Conservation (phyloP, 2,113 vertebrate genomes). For the Apteryx mantelli region DNA sequence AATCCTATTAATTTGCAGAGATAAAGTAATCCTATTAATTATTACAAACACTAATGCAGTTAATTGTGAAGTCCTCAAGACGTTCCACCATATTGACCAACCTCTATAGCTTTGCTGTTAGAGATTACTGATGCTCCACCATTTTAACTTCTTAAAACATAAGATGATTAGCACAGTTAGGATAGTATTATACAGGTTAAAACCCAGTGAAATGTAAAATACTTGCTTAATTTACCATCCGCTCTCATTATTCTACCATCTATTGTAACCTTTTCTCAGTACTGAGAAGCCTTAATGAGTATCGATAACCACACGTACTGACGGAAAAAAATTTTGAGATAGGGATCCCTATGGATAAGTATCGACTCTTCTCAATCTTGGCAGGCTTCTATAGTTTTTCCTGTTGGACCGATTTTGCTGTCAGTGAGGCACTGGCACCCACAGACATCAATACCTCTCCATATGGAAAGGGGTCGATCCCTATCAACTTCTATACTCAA, state of each 20-base stretch:
- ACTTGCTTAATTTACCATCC: not conserved
- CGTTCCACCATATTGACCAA: slow-evolving; percentile 10
- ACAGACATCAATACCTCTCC: too few relatives aligned
- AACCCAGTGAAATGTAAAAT: not conserved
- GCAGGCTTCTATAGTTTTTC: too few relatives aligned
- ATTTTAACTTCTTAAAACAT: not conserved
- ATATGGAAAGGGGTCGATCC: too few relatives aligned
- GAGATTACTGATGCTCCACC: not conserved
- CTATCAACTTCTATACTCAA: too few relatives aligned
- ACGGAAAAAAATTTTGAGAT: too few relatives aligned
- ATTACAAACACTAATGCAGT: slow-evolving; percentile 50
- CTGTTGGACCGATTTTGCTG: too few relatives aligned
- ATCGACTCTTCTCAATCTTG: too few relatives aligned
- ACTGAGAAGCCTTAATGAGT: too few relatives aligned
- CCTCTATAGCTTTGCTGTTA: not conserved
- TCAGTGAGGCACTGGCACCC: too few relatives aligned
- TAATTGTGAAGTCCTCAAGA: slow-evolving; percentile 34
- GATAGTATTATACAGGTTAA: not conserved
- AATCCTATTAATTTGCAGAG: slow-evolving; percentile 38
- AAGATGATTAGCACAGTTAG: not conserved
- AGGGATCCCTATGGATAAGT: too few relatives aligned
- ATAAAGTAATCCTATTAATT: slow-evolving; percentile 54
- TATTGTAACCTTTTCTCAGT: not conserved
- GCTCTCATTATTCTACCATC: not conserved
- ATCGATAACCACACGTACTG: too few relatives aligned